Percentiles rank a stretch among this genome's conserved stretches.
Conservation (phyloP, 1,140 invertebrate species). For the Drosophila triauraria region DNA sequence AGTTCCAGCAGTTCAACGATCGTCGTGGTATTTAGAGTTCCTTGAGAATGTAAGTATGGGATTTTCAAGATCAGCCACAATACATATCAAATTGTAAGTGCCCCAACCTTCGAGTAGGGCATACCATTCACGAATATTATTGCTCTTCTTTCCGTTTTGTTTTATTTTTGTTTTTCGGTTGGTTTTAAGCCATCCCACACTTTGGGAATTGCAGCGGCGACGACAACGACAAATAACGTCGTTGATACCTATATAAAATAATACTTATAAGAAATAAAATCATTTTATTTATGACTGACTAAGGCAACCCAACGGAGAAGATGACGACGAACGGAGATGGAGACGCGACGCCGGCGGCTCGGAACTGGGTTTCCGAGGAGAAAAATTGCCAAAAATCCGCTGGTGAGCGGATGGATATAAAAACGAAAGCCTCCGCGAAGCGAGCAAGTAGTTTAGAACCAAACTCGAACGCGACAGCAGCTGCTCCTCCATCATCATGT, state of each 20-base stretch:
- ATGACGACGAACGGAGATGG: conserved; percentile 43
- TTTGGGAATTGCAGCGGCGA: conserved; percentile 58
- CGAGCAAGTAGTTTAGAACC: conserved; percentile 77
- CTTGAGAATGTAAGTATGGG: conserved; percentile 44
- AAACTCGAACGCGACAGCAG: conserved; percentile 45
- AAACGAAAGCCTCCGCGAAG: conserved; percentile 70
- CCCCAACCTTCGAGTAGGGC: conserved; percentile 74
- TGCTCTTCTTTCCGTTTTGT: conserved; percentile 31
- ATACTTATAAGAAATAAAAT: conserved; percentile 78
- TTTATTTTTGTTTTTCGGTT: conserved; percentile 25
- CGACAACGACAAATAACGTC: conserved; percentile 63
- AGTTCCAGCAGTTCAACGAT: conserved; percentile 53
- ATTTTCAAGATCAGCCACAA: conserved; percentile 61
- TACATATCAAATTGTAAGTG: conserved; percentile 63
- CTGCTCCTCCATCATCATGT: conserved; percentile 9
- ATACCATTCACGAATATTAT: conserved; percentile 56
- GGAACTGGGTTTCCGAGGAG: conserved; percentile 61
- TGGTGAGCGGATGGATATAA: conserved; percentile 72
- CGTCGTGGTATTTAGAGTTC: conserved; percentile 40
- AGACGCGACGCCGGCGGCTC: conserved; percentile 33
- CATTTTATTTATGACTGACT: conserved; percentile 81
- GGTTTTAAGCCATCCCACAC: conserved; percentile 55
- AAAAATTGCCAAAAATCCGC: conserved; percentile 43
- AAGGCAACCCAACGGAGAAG: conserved; percentile 42
- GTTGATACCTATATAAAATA: conserved; percentile 66